phyloP scores from a whole-genome alignment of 2,888 invertebrate species.

The Hanleya hanleyi region DNA sequence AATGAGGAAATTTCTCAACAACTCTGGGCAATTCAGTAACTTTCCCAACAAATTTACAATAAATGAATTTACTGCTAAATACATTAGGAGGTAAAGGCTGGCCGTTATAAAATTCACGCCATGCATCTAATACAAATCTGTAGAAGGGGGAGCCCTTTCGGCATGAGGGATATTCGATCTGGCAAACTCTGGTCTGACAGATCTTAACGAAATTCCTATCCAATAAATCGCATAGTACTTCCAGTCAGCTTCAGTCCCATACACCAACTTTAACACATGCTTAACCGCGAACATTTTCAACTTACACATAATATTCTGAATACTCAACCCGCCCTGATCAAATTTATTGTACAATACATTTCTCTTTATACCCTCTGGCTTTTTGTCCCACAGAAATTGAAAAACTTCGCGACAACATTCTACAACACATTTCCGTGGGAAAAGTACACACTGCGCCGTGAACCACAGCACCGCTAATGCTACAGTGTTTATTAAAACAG shows the following conservation, averaged over 20 bases:
- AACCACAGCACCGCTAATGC: background rate
- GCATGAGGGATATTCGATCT: background rate
- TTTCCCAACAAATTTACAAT: background rate
- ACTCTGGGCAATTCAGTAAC: background rate
- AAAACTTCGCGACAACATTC: background rate
- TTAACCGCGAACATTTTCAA: background rate
- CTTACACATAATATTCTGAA: background rate
- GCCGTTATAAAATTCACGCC: background rate
- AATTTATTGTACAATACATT: background rate
- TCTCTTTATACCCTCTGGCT: constrained; percentile 4
- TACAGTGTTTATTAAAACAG: background rate
- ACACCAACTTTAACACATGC: background rate
- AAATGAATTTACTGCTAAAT: background rate
- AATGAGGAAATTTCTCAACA: background rate
- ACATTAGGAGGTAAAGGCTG: background rate
- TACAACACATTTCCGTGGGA: background rate
- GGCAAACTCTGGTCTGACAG: background rate
- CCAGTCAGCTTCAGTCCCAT: background rate
- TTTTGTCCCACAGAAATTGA: background rate
- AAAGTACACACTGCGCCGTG: background rate
- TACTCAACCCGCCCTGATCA: background rate
- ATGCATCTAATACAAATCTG: background rate
- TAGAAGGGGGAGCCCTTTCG: background rate
- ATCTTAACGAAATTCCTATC: background rate
- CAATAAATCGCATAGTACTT: background rate